Evolutionary conservation across 1,140 invertebrate species (phyloP).

Genomic region (Apocrypta bakeri): DNA sequence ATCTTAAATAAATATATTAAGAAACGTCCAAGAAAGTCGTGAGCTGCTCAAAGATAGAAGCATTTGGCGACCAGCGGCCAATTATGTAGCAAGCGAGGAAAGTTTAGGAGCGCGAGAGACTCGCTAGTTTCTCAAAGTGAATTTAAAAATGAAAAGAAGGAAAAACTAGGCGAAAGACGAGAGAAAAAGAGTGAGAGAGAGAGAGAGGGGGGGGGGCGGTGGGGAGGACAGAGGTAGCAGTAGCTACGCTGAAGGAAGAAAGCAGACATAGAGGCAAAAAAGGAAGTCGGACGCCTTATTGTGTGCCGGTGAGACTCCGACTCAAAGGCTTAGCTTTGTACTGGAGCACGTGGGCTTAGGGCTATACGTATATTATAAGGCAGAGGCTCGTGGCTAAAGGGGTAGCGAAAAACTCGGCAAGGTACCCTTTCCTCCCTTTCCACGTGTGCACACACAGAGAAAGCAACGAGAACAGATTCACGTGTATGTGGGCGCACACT

Average conservation of each 20-base stretch:
- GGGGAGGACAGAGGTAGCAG: not conserved
- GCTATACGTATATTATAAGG: conserved; percentile 40
- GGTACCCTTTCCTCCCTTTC: conserved; percentile 13
- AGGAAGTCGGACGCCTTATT: conserved; percentile 74
- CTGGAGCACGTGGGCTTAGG: conserved; percentile 61
- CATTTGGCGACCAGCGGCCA: conserved; percentile 26
- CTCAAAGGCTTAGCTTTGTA: conserved; percentile 75
- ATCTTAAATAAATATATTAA: not conserved
- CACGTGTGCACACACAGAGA: not conserved
- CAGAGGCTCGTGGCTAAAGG: conserved; percentile 57
- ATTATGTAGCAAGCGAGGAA: not conserved
- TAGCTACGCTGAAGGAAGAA: conserved; percentile 15
- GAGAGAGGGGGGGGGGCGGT: conserved; percentile 8
- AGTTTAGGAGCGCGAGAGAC: not conserved
- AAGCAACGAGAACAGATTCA: conserved; percentile 45
- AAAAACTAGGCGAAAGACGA: conserved; percentile 32
- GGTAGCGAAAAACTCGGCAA: conserved; percentile 66
- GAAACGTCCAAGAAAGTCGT: conserved; percentile 8
- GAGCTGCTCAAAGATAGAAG: not conserved
- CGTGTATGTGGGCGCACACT: conserved; percentile 54
- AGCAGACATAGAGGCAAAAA: conserved; percentile 56
- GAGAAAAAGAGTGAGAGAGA: not conserved
- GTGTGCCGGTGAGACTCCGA: conserved; percentile 71
- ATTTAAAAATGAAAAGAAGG: conserved; percentile 48
- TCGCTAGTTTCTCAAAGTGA: conserved; percentile 41